Base-by-base conservation (phyloP, 2,888 invertebrate species). In the Phortica magna region DNA sequence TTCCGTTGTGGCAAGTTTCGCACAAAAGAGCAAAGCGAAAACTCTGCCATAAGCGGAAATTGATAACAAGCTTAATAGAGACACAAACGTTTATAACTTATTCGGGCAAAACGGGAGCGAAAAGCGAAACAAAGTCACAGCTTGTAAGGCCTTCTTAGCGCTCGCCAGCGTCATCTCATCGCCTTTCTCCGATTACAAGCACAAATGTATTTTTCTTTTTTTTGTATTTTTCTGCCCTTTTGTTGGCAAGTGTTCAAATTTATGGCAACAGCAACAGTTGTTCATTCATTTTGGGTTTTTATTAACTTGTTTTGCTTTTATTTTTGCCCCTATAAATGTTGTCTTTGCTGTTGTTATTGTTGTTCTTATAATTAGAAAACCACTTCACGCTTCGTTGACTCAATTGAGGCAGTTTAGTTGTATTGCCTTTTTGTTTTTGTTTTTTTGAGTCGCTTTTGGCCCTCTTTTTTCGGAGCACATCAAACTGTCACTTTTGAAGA, bases 181-280 rank as follows among this genome's bases (percentile, higher is more conserved):
- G 59, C 59, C 59, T 7, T 17, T 31, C 31, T 31, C 31, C 31
- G 31, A 31, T 31, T 31, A 31, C 31, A 31, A 31, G 31, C 31
- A 31, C 31, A 2, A 31, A 4, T 59, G 59, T 61, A 3, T 22
- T 48, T 48, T 48, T 12, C 5, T 48, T 31, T 9, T 57, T 57
- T 57, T 14, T 19, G 1, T 57, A 14, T 57, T 57, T 57, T 7
- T 57, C 19, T 31, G 31, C 31, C 31, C 17, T 19, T 43, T 22
- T 72, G 55, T 19, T 53, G 7, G 64, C 70, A 70, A 70, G 53
- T 70, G 22, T 70, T 59, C 72, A 74, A 74, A 74, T 65, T 65
- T 57, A 57, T 22, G 55, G 67, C 67, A 53, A 22, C 41, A 74
- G 74, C 74, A 74, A 74, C 74, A 74, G 74, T 74, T 74, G 74